phyloP scores from a whole-genome alignment of 2,113 vertebrate species.

The Ctenomys sociabilis region DNA sequence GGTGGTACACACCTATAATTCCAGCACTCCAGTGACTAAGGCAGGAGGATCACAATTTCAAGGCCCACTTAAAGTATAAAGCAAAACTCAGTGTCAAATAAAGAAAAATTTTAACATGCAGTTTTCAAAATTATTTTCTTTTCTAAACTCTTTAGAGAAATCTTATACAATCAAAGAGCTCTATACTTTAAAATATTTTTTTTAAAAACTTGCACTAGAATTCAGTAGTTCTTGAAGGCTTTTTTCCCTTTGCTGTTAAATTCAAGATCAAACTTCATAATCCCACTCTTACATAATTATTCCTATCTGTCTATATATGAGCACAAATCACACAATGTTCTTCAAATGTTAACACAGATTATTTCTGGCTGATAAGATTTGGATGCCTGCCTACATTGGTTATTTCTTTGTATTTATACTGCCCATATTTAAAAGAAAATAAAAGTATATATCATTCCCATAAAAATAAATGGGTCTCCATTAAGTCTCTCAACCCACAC shows the following conservation, averaged over 20 bases:
- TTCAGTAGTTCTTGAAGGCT: not conserved
- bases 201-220: not conserved
- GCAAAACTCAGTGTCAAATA: not conserved
- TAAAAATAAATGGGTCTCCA: constrained; percentile 4
- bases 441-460: not conserved
- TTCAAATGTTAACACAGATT: not conserved
- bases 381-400: not conserved
- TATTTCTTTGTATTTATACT: constrained; percentile 11
- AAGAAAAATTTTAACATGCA: constrained; percentile 3
- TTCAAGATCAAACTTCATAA: not conserved
- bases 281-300: not conserved
- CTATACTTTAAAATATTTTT: not conserved
- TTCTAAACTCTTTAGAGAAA: constrained; percentile 11
- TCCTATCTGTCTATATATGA: not conserved
- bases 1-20: not conserved
- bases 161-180: not conserved
- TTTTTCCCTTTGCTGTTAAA: not conserved
- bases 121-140: constrained; percentile 28
- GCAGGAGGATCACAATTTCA: not conserved
- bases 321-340: not conserved
- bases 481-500: not conserved
- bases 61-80: not conserved
- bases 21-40: not conserved
- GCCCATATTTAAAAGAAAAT: not conserved
- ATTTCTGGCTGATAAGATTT: constrained; percentile 4